A percentile compares a stretch with the other conserved stretches of the same genome.
Evolutionary conservation across 2,888 invertebrate genomes (phyloP).

Genomic region (Sesia apiformis): DNA sequence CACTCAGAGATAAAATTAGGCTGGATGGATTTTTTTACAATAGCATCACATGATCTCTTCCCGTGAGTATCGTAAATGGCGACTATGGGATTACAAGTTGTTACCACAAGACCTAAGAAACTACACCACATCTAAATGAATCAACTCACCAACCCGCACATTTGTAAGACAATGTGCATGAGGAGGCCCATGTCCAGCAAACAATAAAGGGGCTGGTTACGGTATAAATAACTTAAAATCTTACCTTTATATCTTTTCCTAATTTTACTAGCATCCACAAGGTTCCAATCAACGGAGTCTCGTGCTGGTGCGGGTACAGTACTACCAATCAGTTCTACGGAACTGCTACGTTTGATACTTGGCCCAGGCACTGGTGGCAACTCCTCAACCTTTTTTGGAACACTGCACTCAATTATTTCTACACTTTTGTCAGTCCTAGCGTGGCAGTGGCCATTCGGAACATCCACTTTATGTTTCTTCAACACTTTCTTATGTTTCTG

Average conservation of each 20-base stretch:
- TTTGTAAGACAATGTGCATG: too few relatives aligned
- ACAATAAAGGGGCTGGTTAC: too few relatives aligned
- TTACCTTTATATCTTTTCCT: slow-evolving; percentile 68
- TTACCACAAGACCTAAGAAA: too few relatives aligned
- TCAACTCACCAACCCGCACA: too few relatives aligned
- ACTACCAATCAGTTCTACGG: slow-evolving; percentile 60
- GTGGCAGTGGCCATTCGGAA: slow-evolving; percentile 42
- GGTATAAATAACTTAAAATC: slow-evolving; percentile 12
- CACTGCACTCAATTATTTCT: slow-evolving; percentile 44
- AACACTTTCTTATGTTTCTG: slow-evolving; percentile 47
- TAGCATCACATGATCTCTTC: too few relatives aligned
- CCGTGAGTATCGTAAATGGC: too few relatives aligned
- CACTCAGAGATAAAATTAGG: too few relatives aligned
- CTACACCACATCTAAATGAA: too few relatives aligned
- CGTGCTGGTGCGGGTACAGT: slow-evolving; percentile 56
- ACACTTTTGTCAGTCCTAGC: slow-evolving; percentile 47
- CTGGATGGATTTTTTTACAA: too few relatives aligned
- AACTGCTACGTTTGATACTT: slow-evolving; percentile 49
- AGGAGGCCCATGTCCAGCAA: too few relatives aligned
- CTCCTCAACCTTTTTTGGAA: slow-evolving; percentile 25
- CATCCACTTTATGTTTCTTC: slow-evolving; percentile 45
- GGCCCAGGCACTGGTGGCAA: slow-evolving; percentile 42
- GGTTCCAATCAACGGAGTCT: slow-evolving; percentile 65
- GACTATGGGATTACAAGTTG: too few relatives aligned
- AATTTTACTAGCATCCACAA: slow-evolving; percentile 73